A percentile compares a stretch with the other conserved stretches of the same genome.
phyloP scores from a whole-genome alignment of 1,140 invertebrate species.

The Aphidius ervi region DNA sequence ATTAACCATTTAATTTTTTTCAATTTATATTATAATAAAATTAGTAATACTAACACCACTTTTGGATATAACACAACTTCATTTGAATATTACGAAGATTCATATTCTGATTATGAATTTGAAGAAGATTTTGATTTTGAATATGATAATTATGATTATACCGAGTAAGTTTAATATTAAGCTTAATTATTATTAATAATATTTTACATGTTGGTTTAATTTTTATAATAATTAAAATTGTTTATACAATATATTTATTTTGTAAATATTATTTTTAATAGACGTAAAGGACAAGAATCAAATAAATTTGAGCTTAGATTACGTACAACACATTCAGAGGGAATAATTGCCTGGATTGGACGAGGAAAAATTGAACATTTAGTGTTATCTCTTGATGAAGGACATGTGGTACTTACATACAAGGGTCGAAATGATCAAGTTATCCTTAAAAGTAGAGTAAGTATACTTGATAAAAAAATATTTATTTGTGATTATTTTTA shows the following conservation, averaged over 20 bases:
- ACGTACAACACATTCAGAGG: constrained; percentile 57
- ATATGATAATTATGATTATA: constrained; percentile 48
- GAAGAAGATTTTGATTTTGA: constrained; percentile 50
- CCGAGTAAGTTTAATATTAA: constrained; percentile 43
- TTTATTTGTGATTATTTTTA: no score
- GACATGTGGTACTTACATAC: constrained; percentile 59
- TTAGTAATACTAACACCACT: constrained; percentile 47
- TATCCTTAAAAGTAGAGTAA: constrained; percentile 57
- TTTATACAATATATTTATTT: no score
- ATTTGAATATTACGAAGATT: constrained; percentile 46
- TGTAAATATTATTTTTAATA: constrained; percentile 21
- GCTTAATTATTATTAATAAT: not conserved
- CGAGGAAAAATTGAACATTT: constrained; percentile 53
- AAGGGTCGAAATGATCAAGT: constrained; percentile 43
- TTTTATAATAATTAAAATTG: no score
- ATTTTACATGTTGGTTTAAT: not conserved
- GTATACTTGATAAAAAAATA: constrained; percentile 9
- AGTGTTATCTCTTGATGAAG: constrained; percentile 47
- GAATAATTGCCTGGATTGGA: constrained; percentile 63
- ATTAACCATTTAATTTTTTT: constrained; percentile 20
- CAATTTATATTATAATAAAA: constrained; percentile 32
- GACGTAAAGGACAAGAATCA: constrained; percentile 56
- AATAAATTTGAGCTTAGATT: constrained; percentile 64
- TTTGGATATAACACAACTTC: constrained; percentile 42
- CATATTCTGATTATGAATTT: constrained; percentile 49